phyloP scores from a whole-genome alignment of 2,888 invertebrate genomes.

The Zygaena filipendulae region DNA sequence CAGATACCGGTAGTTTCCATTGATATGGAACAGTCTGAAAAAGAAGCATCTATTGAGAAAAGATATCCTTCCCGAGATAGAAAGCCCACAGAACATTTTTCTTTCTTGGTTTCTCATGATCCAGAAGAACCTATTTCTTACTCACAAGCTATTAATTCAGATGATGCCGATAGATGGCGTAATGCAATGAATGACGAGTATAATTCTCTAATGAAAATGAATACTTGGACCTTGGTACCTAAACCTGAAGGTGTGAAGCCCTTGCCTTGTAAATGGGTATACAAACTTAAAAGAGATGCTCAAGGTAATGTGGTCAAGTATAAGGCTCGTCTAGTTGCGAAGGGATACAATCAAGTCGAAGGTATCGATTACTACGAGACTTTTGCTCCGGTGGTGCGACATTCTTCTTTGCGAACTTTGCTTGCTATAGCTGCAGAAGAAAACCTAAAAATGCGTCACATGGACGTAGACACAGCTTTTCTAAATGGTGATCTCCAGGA shows the following conservation, averaged over 20 bases:
- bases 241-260: neutral
- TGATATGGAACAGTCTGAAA: too few relatives aligned
- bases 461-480: neutral
- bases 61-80: too few relatives aligned
- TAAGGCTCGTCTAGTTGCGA: conserved; percentile 16
- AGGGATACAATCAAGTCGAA: conserved; percentile 12
- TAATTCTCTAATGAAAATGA: too few relatives aligned
- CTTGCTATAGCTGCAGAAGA: neutral
- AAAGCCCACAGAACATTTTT: too few relatives aligned
- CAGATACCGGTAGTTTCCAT: too few relatives aligned
- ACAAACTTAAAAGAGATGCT: conserved; percentile 12
- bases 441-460: neutral
- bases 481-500: conserved; percentile 2
- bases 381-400: conserved; percentile 15
- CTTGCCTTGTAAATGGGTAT: conserved; percentile 13
- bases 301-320: conserved; percentile 11
- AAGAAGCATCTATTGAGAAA: too few relatives aligned
- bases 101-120: too few relatives aligned
- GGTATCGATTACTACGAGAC: conserved; percentile 15
- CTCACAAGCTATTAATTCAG: too few relatives aligned
- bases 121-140: too few relatives aligned
- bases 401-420: conserved; percentile 5
- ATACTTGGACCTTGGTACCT: neutral
- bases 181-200: too few relatives aligned
- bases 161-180: too few relatives aligned